Conservation (phyloP, 2,797 vertebrate species). For the Scyliorhinus canicula region DNA sequence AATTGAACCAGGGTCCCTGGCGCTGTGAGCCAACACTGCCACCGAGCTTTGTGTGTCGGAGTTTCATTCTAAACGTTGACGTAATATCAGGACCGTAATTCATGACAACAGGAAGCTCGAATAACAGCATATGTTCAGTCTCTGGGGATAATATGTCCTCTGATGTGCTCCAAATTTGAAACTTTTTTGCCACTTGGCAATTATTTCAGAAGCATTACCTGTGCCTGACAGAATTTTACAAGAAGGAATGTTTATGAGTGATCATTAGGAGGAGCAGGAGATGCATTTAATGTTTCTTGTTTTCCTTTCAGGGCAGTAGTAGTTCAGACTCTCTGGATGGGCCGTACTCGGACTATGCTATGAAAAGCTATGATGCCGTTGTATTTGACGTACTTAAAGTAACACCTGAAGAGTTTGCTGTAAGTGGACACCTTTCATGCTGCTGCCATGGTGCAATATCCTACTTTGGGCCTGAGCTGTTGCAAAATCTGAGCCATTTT, state of each 20-base stretch:
- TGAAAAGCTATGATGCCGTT: slow-evolving; percentile 91
- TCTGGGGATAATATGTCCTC: not conserved
- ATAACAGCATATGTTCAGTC: not conserved
- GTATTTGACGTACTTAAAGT: slow-evolving; percentile 94
- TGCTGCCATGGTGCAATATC: not conserved
- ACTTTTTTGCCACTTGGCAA: not conserved
- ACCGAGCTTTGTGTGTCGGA: not conserved
- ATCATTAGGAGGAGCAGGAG: not conserved
- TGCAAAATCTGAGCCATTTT: not conserved
- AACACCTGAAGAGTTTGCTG: slow-evolving; percentile 92
- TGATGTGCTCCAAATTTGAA: not conserved
- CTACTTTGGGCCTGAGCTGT: not conserved
- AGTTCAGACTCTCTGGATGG: slow-evolving; percentile 90
- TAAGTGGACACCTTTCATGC: slow-evolving; percentile 59
- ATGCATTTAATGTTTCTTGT: slow-evolving; percentile 40
- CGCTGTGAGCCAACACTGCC: too few species aligned
- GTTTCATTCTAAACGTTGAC: not conserved
- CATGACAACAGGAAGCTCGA: not conserved
- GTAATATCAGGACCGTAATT: not conserved
- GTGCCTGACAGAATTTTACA: not conserved
- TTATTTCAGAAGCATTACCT: not conserved
- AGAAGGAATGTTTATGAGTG: not conserved
- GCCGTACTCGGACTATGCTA: slow-evolving; percentile 77
- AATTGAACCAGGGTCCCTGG: too few species aligned
- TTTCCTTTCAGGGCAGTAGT: slow-evolving; percentile 69